phyloP scores from a whole-genome alignment of 2,888 invertebrate species.

The Ptychoptera albimana region DNA sequence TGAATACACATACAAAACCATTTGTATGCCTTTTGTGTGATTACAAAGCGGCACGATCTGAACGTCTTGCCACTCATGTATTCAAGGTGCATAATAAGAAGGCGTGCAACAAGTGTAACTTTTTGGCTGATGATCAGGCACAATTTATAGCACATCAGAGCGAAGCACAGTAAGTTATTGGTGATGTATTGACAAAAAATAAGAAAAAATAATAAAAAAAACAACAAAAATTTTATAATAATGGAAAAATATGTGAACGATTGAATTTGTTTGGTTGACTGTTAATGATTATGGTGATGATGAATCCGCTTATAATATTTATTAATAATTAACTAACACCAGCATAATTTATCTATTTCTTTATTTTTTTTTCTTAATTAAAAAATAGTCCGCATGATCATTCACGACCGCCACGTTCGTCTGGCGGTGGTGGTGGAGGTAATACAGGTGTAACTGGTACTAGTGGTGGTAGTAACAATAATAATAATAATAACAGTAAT shows the following conservation, averaged over 20 bases:
- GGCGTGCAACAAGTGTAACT: conserved; percentile 77
- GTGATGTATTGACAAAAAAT: neutral
- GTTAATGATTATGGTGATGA: no score
- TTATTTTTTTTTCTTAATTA: no score
- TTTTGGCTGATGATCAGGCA: conserved; percentile 67
- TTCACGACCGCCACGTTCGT: neutral
- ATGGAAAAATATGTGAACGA: no score
- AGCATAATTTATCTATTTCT: no score
- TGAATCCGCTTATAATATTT: no score
- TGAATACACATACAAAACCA: conserved; percentile 85
- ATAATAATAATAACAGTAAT: neutral
- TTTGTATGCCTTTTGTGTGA: conserved; percentile 82
- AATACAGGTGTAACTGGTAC: no score
- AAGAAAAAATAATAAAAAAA: no score
- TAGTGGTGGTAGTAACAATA: no score
- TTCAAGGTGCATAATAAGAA: conserved; percentile 84
- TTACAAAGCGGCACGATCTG: conserved; percentile 84
- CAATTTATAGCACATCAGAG: conserved; percentile 65
- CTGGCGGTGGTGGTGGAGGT: neutral
- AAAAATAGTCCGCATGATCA: conserved; percentile 1
- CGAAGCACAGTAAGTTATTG: conserved; percentile 51
- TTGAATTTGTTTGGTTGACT: no score
- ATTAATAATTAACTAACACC: no score
- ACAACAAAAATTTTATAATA: no score
- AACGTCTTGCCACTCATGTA: conserved; percentile 77